Evolutionary conservation across 2,888 invertebrate species (phyloP).

Genomic region (Cinara cedri): DNA sequence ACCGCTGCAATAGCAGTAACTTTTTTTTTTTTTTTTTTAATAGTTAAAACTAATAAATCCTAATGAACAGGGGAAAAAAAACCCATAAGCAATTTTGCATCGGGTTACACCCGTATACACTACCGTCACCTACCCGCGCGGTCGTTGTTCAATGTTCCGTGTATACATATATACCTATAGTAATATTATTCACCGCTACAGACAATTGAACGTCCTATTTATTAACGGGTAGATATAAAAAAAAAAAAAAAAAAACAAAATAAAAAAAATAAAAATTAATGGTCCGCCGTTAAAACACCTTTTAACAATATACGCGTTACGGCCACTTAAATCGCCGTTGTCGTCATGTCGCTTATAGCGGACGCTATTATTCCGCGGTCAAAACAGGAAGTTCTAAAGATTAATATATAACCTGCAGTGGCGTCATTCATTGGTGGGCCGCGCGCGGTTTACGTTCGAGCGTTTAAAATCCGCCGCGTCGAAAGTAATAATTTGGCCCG

Average conservation of each 20-base stretch:
- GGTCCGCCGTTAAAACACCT: conserved; percentile 49
- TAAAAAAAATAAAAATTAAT: conserved; percentile 54
- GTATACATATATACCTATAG: conserved; percentile 13
- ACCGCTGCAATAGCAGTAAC: not conserved
- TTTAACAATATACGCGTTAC: conserved; percentile 51
- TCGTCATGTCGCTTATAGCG: not conserved
- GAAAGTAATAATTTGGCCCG: no score
- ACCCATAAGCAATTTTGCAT: conserved; percentile 52
- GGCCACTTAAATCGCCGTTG: conserved; percentile 51
- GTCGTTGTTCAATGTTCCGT: conserved; percentile 40
- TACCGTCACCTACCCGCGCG: not conserved
- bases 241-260: no score
- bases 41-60: conserved; percentile 50
- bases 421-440: no score
- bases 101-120: conserved; percentile 52
- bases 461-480: no score
- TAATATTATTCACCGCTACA: no score
- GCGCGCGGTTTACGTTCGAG: no score
- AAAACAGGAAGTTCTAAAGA: no score
- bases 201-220: conserved; percentile 45
- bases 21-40: not conserved
- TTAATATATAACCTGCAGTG: no score
- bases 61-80: conserved; percentile 23
- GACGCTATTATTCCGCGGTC: not conserved
- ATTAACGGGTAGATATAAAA: conserved; percentile 46